phyloP scores from a whole-genome alignment of 53 echinoderm and acorn worm genomes.

The Holothuria leucospilota region DNA sequence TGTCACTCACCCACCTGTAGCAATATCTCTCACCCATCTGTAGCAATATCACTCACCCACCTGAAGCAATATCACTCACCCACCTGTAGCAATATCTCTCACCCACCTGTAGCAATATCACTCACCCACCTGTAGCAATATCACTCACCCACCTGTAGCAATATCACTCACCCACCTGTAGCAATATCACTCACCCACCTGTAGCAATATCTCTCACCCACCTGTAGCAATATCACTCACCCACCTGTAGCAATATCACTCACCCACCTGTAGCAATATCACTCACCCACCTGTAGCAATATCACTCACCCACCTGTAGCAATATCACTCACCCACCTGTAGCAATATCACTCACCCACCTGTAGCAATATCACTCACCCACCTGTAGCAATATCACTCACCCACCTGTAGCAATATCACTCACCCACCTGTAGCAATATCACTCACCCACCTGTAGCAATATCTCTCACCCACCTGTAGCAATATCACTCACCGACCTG shows the following conservation, averaged over 20 bases:
- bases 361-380: conserved; percentile 40
- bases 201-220: no score
- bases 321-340: conserved; percentile 40
- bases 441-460: no score
- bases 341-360: conserved; percentile 38
- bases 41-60: conserved; percentile 39
- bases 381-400: neutral
- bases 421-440: conserved; percentile 35
- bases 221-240: conserved; percentile 22
- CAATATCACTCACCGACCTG: conserved; percentile 57
- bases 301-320: conserved; percentile 36
- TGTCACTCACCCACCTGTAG: conserved; percentile 34
- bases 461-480: no score
- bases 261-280: conserved; percentile 35
- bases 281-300: conserved; percentile 36
- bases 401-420: conserved; percentile 4
- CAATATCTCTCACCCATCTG: conserved; percentile 38
- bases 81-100: no score
- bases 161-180: conserved; percentile 39
- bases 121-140: conserved; percentile 36
- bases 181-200: conserved; percentile 54
- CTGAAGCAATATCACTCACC: conserved; percentile 37
- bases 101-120: no score
- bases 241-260: neutral
- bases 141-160: conserved; percentile 36